phyloP scores from a whole-genome alignment of 2,113 vertebrate species.

The Catagonus wagneri region DNA sequence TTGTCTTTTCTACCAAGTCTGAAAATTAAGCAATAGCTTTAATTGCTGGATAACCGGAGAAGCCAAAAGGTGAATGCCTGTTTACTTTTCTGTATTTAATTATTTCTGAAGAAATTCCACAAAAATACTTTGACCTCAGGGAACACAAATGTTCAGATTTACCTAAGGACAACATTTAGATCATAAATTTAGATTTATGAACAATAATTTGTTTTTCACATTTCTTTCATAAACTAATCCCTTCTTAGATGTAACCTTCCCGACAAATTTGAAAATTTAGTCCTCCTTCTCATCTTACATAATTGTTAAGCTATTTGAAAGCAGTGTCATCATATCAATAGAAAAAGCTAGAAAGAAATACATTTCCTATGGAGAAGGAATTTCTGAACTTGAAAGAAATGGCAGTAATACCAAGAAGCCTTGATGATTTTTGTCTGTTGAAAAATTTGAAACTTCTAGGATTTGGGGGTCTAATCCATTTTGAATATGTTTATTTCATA shows the following conservation, averaged over 20 bases:
- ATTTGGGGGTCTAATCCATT: neutral
- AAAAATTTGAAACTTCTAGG: slow-evolving; percentile 25
- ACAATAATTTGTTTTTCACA: neutral
- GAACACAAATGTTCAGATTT: neutral
- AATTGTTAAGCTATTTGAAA: slow-evolving; percentile 4
- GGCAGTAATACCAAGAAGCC: neutral
- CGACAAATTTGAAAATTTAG: neutral
- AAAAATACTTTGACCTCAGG: neutral
- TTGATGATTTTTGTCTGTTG: neutral
- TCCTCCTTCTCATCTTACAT: neutral
- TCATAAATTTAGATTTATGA: slow-evolving; percentile 32
- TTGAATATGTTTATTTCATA: neutral
- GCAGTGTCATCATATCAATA: neutral
- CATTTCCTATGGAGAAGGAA: neutral
- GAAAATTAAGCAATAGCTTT: slow-evolving; percentile 51
- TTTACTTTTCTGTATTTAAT: slow-evolving; percentile 59
- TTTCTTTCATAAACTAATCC: neutral
- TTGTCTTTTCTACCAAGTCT: slow-evolving; percentile 20
- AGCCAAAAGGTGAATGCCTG: neutral
- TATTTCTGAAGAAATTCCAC: slow-evolving; percentile 57
- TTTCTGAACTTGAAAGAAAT: slow-evolving; percentile 41
- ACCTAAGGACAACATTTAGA: neutral
- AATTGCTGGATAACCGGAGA: slow-evolving; percentile 52
- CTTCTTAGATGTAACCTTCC: neutral
- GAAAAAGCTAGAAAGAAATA: slow-evolving; percentile 19